Conservation (phyloP, 2,888 invertebrate species). For the Xylophagus ater region DNA sequence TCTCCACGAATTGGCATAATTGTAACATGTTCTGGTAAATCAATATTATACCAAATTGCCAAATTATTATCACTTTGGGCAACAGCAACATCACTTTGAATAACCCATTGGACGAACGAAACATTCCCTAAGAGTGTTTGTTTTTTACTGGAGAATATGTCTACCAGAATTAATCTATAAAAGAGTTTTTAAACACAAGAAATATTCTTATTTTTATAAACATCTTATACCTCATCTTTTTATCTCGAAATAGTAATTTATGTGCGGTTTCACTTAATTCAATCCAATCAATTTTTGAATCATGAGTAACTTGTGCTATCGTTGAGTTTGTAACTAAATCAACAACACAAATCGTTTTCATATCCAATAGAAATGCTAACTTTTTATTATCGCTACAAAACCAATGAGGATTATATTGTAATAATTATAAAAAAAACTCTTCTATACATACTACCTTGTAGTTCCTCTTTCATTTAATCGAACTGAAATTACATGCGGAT, state of each 20-base stretch:
- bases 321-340: slow-evolving; percentile 53
- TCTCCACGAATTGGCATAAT: slow-evolving; percentile 70
- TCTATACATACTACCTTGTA: slow-evolving; percentile 19
- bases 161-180: slow-evolving; percentile 47
- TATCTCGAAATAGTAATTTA: slow-evolving; percentile 82
- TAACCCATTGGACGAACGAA: slow-evolving; percentile 41
- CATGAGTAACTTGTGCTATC: slow-evolving; percentile 75
- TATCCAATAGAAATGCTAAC: slow-evolving; percentile 91
- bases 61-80: slow-evolving; percentile 85
- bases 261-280: slow-evolving; percentile 92
- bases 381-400: slow-evolving; percentile 64
- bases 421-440: too few relatives aligned
- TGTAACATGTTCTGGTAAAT: slow-evolving; percentile 72
- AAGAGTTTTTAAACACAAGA: not conserved
- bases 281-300: slow-evolving; percentile 92
- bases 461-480: slow-evolving; percentile 75
- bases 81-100: slow-evolving; percentile 87
- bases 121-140: slow-evolving; percentile 61
- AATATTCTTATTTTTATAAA: not conserved
- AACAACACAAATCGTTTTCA: slow-evolving; percentile 78
- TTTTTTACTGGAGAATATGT: slow-evolving; percentile 48
- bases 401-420: not conserved
- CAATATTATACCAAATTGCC: slow-evolving; percentile 93
- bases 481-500: slow-evolving; percentile 92
- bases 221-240: slow-evolving; percentile 48